Percentiles rank a stretch among this genome's conserved stretches.
These are phyloP conservation scores for Myocastor coypus DNA, from an alignment of 2,113 vertebrate genomes.

Conservation along the genomic window DNA sequence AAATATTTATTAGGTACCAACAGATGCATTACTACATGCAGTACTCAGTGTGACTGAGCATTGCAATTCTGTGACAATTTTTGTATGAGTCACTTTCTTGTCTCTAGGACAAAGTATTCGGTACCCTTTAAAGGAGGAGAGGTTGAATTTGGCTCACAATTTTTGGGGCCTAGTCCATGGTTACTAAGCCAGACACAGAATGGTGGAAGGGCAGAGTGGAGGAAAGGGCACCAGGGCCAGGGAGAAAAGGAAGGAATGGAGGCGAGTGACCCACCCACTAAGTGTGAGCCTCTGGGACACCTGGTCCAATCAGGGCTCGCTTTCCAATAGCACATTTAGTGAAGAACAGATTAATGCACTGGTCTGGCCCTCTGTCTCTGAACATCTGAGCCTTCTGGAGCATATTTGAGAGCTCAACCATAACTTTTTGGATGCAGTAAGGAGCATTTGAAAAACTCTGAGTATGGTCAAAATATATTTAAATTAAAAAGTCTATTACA, in stretches of 20 bases:
- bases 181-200: not conserved
- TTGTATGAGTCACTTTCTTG: not conserved
- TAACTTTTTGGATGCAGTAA: not conserved
- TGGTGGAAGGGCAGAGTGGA: not conserved
- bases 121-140: not conserved
- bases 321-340: not conserved
- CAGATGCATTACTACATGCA: not conserved
- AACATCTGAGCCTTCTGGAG: not conserved
- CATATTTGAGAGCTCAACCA: not conserved
- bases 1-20: not conserved
- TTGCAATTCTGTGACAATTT: not conserved
- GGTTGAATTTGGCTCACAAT: not conserved
- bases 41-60: not conserved
- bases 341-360: not conserved
- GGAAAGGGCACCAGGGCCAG: not conserved
- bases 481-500: not conserved
- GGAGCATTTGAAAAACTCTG: not conserved
- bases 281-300: no score
- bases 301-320: not conserved
- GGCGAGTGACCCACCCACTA: not conserved
- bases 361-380: not conserved
- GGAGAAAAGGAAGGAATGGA: not conserved
- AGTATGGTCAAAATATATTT: not conserved
- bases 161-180: not conserved
- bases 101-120: not conserved